Conservation (phyloP, 2,113 vertebrate genomes). For the Emydura subglobosa region DNA sequence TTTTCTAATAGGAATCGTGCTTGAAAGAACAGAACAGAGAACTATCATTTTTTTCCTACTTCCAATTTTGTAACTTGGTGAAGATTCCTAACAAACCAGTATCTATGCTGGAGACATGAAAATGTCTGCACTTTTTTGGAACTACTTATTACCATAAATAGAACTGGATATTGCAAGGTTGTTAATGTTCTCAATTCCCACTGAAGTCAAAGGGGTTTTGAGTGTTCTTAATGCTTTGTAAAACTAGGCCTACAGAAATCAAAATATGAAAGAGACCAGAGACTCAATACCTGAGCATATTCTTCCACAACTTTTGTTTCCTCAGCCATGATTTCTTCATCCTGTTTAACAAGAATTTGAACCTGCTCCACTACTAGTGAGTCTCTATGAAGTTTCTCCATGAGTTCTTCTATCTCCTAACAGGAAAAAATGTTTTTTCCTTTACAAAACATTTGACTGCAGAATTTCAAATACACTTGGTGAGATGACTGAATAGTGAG, state of each 20-base stretch:
- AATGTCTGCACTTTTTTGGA: neutral
- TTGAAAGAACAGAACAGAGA: neutral
- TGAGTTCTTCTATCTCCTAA: slow-evolving; percentile 63
- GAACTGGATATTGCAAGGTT: neutral
- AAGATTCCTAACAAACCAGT: neutral
- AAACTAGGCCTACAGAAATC: neutral
- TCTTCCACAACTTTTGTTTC: slow-evolving; percentile 72
- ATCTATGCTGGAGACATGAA: neutral
- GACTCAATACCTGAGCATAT: slow-evolving; percentile 57
- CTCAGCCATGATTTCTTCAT: slow-evolving; percentile 66
- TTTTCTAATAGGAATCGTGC: neutral
- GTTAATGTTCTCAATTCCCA: neutral
- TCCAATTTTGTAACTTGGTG: neutral
- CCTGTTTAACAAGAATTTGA: slow-evolving; percentile 67
- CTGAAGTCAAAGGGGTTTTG: neutral
- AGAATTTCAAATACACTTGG: neutral
- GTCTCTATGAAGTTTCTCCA: slow-evolving; percentile 69
- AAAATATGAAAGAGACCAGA: neutral
- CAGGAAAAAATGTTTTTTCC: neutral
- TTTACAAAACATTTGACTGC: neutral
- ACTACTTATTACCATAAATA: slow-evolving; percentile 2
- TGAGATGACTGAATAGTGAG: neutral
- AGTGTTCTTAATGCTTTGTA: neutral
- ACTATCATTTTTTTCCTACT: neutral
- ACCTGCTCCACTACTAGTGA: slow-evolving; percentile 69